Base-by-base conservation (phyloP, 2,888 invertebrate species). In the Bedellia somnulentella region DNA sequence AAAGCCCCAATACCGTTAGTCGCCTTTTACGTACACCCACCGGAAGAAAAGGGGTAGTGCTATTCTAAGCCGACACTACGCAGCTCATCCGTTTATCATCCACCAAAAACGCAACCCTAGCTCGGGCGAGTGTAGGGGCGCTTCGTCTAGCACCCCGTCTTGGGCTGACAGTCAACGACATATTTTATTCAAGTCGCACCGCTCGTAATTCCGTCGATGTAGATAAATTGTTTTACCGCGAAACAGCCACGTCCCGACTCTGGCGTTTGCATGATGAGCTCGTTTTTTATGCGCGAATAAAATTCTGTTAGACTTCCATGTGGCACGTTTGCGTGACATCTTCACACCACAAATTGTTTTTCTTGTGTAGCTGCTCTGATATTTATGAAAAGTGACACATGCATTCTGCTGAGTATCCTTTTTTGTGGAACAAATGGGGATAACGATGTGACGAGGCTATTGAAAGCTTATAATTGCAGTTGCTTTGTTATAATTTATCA, bases 211-310 rank as follows among this genome's bases (percentile, higher is more conserved):
- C 70, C 70, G 70, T 73, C 75, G 73, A 75, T 68, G 73, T 63
- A 71, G 75, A 75, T 75, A 75, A 75, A 75, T 73, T 73, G 73
- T 75, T 75, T 75, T 70, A 73, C 67, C 73, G 64, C 71, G 70
- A 35, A 43, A 43, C 12, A 47, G 56, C 68, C 66, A 67, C 68
- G 71, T 70, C 61, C 57, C 60, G 60, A 57, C 60, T 67, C 60
- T 62, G 73, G 64, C 70, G 73, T 75, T 71, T 71, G 71, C 70
- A 70, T 75, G 73, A 73, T 75, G 73, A 73, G 62, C 67, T 62
- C 67, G 61, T 71, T 73, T 71, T 71, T 75, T 75, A 75, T 71
- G 71, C 70, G 55, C 60, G 63, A 68, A 68, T 70, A 67, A 70
- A 73, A 73, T 71, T 68, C 68, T 63, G 73, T 75, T 73, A 71